Evolutionary conservation across 2,113 vertebrate species (phyloP).

Genomic region (Microcebus ravelobensis): DNA sequence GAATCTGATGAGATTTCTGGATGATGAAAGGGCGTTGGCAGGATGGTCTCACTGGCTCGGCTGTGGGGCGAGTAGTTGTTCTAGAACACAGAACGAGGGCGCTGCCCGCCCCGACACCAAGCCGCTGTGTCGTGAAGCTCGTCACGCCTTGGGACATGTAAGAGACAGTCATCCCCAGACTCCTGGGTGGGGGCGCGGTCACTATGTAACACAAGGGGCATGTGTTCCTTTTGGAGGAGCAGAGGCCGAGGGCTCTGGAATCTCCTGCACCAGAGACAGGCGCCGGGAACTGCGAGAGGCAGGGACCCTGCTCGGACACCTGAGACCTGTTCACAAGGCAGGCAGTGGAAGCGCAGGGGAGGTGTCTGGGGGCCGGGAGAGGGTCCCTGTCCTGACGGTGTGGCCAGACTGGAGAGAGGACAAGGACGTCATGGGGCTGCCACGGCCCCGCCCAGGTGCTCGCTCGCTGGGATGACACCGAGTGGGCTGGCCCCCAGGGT

Average conservation of each 20-base stretch:
- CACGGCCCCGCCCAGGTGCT: neutral
- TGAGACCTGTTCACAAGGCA: neutral
- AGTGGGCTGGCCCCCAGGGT: fast-evolving
- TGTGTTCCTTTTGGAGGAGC: neutral
- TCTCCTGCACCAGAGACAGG: fast-evolving
- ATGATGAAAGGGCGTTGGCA: neutral
- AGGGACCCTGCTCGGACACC: neutral
- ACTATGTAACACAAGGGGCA: neutral
- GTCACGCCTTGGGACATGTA: neutral
- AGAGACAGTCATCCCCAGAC: neutral
- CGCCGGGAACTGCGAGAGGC: fast-evolving
- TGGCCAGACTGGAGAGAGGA: fast-evolving
- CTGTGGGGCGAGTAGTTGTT: fast-evolving
- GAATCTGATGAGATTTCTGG: too few species aligned
- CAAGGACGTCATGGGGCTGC: neutral
- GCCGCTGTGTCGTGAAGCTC: neutral
- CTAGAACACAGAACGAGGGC: neutral
- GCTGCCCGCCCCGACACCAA: fast-evolving
- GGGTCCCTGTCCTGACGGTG: neutral
- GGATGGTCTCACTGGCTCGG: too few species aligned
- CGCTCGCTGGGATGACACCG: fast-evolving
- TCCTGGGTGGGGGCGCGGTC: neutral
- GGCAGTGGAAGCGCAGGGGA: too few species aligned
- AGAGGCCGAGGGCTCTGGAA: neutral
- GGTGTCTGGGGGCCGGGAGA: fast-evolving